These are phyloP conservation scores for Oreochromis mossambicus DNA, from an alignment of 2,797 vertebrate species.

Conservation along the genomic window DNA sequence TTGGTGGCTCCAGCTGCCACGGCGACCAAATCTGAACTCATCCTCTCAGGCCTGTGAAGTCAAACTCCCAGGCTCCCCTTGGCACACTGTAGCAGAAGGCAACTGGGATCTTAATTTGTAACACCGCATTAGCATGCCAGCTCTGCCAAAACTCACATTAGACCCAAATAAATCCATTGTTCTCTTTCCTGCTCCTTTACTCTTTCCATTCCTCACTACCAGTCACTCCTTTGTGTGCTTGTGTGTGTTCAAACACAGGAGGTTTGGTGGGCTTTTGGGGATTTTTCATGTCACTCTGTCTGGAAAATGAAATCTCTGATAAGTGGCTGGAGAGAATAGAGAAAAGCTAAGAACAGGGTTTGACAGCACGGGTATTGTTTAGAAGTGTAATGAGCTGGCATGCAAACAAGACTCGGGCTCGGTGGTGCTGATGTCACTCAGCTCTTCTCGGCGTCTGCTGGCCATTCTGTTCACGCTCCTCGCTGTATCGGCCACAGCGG, in stretches of 20 bases:
- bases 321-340: slow-evolving; percentile 24
- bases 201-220: background rate
- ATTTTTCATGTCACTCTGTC: slow-evolving; percentile 48
- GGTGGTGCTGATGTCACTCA: slow-evolving; percentile 27
- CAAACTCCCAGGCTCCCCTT: slow-evolving; percentile 39
- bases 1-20: slow-evolving; percentile 58
- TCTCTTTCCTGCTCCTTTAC: slow-evolving; percentile 5
- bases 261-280: slow-evolving; percentile 21
- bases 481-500: slow-evolving; percentile 26
- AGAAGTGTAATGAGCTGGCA: slow-evolving; percentile 50
- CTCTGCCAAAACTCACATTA: slow-evolving; percentile 19
- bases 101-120: slow-evolving; percentile 58
- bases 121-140: slow-evolving; percentile 32
- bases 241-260: slow-evolving; percentile 31
- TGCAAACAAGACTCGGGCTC: background rate
- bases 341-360: slow-evolving; percentile 6
- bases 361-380: slow-evolving; percentile 41
- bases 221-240: slow-evolving; percentile 27
- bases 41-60: slow-evolving; percentile 1
- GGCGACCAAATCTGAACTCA: slow-evolving; percentile 16
- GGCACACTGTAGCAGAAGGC: slow-evolving; percentile 32
- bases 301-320: slow-evolving; percentile 46
- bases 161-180: slow-evolving; percentile 30
- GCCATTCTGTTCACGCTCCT: slow-evolving; percentile 5
- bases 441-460: slow-evolving; percentile 10